Base-by-base conservation (phyloP, 2,888 invertebrate genomes). In the Thecocarcelia acutangulata region DNA sequence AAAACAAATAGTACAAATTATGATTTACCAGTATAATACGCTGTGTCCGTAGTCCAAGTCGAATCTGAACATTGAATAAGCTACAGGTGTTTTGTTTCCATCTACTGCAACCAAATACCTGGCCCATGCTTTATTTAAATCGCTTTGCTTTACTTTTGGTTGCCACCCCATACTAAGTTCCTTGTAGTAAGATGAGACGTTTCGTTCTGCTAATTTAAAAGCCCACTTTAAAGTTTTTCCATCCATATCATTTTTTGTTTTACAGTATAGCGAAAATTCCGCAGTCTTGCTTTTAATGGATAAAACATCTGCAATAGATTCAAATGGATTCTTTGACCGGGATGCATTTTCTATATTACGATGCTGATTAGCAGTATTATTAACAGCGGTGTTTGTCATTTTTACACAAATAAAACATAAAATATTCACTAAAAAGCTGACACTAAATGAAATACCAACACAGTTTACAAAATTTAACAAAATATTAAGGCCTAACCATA, bases 51-150 rank as follows among this genome's bases (percentile, higher is more conserved):
- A 92, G 86, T 96, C 96, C 87, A 94, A 90, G 86, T 95, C 95
- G 88, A 95, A 95, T 54, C 95, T 92, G 86, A 95, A 96, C 91
- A 96, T 95, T 17, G 93, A 92, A 87, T 94, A 95, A 0, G 93
- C 96, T n/a, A 95, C 91, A 2, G 93, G 93, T 69, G 90, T 85
- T 44, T 88, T 90, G 4, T 86, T 89, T 21, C 90, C 87, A 56
- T 90, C 89, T 4, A 92, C 93, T 52, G 95, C 91, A 37, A 95
- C 87, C 56, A 89, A 48, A 87, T 93, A 95, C 88, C 94, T 92
- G 2, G 95, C 94, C 86, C 92, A 91, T 58, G 92, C 91, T 81
- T 94, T 94, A 17, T 92, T 93, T 87, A 95, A 91, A 89, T 95
- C 95, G 33, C 92, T 91, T 72, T 92, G 90, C 87, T 95, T 95